phyloP scores from a whole-genome alignment of 2,113 vertebrate species.

The Dasypus novemcinctus region DNA sequence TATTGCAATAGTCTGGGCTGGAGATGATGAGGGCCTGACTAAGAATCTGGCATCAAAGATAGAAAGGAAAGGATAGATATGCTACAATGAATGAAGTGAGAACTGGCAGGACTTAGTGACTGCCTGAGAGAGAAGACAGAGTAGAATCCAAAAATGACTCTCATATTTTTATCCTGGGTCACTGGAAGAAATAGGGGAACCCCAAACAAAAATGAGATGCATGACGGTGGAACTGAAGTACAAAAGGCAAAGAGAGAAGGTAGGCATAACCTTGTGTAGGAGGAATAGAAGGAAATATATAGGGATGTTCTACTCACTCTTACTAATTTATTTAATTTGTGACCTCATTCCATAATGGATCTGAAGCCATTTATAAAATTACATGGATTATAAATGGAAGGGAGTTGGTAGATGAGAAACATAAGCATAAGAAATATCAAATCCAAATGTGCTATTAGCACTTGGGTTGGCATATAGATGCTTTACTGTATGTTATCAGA shows the following conservation, averaged over 20 bases:
- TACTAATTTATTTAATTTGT: neutral
- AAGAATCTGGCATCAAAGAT: neutral
- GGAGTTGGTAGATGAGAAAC: neutral
- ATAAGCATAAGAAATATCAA: neutral
- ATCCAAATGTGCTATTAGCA: neutral
- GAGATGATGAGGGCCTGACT: neutral
- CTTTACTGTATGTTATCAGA: neutral
- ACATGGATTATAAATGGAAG: neutral
- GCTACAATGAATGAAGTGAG: neutral
- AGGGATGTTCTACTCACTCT: neutral
- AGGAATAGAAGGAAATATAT: neutral
- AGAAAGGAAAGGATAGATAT: neutral
- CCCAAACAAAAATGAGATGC: neutral
- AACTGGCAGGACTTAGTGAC: neutral
- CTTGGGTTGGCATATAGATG: neutral
- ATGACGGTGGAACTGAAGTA: neutral
- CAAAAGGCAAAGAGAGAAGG: neutral
- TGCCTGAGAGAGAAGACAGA: neutral
- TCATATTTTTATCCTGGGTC: neutral
- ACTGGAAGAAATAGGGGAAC: neutral
- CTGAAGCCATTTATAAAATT: constrained; percentile 20
- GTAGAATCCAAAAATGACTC: neutral
- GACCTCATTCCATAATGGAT: neutral
- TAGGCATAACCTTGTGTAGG: neutral
- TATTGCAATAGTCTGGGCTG: neutral